A percentile compares a stretch with the other conserved stretches of the same genome.
phyloP scores from a whole-genome alignment of 2,888 invertebrate genomes.

The Allolobophora icterica region DNA sequence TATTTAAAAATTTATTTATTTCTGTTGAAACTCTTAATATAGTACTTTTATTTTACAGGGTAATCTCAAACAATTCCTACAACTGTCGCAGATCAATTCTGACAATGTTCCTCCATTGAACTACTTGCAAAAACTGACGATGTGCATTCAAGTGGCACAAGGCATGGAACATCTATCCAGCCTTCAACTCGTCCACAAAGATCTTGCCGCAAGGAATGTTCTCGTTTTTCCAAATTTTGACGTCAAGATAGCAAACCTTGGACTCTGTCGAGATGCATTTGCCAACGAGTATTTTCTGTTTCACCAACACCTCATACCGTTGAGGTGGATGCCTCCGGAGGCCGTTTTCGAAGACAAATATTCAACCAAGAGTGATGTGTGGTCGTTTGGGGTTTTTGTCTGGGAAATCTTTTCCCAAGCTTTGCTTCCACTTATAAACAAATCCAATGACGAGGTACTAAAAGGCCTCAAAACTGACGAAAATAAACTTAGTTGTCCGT shows the following conservation, averaged over 20 bases:
- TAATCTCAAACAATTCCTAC: conserved; percentile 79
- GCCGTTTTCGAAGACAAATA: conserved; percentile 88
- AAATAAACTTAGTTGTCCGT: conserved; percentile 52
- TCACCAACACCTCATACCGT: conserved; percentile 70
- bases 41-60: conserved; percentile 72
- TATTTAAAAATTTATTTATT: background rate
- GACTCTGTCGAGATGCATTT: conserved; percentile 83
- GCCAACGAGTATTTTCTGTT: conserved; percentile 84
- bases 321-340: conserved; percentile 87
- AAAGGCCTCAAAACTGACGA: conserved; percentile 42
- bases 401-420: conserved; percentile 88
- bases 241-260: conserved; percentile 83
- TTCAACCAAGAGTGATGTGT: conserved; percentile 90
- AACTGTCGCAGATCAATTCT: conserved; percentile 70
- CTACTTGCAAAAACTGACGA: conserved; percentile 64
- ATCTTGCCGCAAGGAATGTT: conserved; percentile 91
- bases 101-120: conserved; percentile 74
- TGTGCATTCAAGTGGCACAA: conserved; percentile 75
- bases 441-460: conserved; percentile 77
- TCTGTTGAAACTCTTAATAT: background rate
- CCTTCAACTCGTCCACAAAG: conserved; percentile 78
- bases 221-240: conserved; percentile 79
- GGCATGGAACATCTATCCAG: conserved; percentile 82
- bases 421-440: conserved; percentile 77
- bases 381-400: conserved; percentile 84